Percentiles rank a stretch among this genome's conserved stretches.
phyloP scores from a whole-genome alignment of 30 jellyfish, hydroid and myxozoan species.

The Aurelia sp. region DNA sequence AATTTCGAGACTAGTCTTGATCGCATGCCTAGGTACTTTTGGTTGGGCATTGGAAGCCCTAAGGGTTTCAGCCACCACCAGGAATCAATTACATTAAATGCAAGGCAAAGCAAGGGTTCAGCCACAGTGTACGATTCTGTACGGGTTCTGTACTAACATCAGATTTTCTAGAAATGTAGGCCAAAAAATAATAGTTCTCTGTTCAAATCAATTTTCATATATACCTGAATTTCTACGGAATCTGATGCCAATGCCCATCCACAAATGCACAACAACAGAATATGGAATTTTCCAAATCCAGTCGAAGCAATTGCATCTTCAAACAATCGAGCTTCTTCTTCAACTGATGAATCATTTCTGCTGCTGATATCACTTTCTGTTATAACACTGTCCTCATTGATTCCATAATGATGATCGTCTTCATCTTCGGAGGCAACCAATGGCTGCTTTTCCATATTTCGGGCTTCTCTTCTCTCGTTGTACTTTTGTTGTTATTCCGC shows the following conservation, averaged over 20 bases:
- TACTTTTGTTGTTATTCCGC: too few relatives aligned
- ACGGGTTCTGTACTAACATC: too few relatives aligned
- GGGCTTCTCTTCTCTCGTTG: not conserved
- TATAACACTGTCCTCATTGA: not conserved
- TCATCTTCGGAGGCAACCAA: slow-evolving; percentile 11
- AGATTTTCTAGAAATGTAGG: too few relatives aligned
- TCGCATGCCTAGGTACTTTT: too few relatives aligned
- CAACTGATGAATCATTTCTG: not conserved
- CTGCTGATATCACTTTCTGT: slow-evolving; percentile 1
- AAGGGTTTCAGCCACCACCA: too few relatives aligned
- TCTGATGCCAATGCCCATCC: slow-evolving; percentile 99
- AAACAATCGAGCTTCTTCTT: slow-evolving; percentile 76
- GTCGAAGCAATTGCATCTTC: slow-evolving; percentile 84
- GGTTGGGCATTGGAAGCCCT: too few relatives aligned
- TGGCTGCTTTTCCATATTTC: slow-evolving; percentile 36
- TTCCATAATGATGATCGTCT: not conserved
- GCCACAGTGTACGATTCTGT: too few relatives aligned
- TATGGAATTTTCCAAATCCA: slow-evolving; percentile 84
- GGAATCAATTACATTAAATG: too few relatives aligned
- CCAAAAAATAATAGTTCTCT: too few relatives aligned
- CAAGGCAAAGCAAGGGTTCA: too few relatives aligned
- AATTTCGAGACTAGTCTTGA: too few relatives aligned
- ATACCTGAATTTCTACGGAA: slow-evolving; percentile 90
- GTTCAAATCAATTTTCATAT: too few relatives aligned
- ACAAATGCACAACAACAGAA: slow-evolving; percentile 75